A percentile compares a stretch with the other conserved stretches of the same genome.
phyloP scores from a whole-genome alignment of 2,113 vertebrate genomes.

The Rynchops niger region DNA sequence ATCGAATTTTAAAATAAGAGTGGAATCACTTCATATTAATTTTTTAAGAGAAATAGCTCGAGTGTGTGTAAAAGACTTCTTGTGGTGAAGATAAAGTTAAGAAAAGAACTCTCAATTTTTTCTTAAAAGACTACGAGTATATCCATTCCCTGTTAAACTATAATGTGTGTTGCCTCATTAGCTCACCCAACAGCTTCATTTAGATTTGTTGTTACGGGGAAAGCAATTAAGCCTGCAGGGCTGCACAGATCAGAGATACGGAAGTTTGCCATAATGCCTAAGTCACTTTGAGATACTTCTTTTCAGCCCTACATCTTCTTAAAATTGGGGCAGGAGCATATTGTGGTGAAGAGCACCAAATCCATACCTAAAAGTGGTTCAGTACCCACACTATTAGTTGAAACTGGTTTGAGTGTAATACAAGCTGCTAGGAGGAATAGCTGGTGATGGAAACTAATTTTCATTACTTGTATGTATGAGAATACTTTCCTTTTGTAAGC shows the following conservation, averaged over 20 bases:
- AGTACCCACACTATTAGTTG: neutral
- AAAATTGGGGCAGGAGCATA: neutral
- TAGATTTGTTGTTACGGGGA: neutral
- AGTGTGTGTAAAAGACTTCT: neutral
- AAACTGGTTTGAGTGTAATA: neutral
- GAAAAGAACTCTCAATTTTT: neutral
- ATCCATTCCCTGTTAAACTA: neutral
- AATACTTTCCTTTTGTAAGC: neutral
- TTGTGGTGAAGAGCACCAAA: neutral
- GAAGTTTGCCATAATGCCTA: conserved; percentile 20
- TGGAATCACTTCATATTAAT: neutral
- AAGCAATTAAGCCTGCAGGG: conserved; percentile 21
- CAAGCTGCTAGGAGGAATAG: neutral
- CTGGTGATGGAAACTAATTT: neutral
- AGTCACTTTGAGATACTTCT: neutral
- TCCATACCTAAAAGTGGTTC: neutral
- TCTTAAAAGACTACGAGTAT: neutral
- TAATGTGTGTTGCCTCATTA: neutral
- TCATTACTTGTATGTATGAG: neutral
- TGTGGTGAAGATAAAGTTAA: neutral
- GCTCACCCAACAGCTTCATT: neutral
- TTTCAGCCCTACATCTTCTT: neutral
- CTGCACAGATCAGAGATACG: conserved; percentile 21
- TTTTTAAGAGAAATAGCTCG: neutral
- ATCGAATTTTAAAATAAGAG: neutral